These are phyloP conservation scores for Metallyticus violacea DNA, from an alignment of 2,888 invertebrate species.

Conservation along the genomic window DNA sequence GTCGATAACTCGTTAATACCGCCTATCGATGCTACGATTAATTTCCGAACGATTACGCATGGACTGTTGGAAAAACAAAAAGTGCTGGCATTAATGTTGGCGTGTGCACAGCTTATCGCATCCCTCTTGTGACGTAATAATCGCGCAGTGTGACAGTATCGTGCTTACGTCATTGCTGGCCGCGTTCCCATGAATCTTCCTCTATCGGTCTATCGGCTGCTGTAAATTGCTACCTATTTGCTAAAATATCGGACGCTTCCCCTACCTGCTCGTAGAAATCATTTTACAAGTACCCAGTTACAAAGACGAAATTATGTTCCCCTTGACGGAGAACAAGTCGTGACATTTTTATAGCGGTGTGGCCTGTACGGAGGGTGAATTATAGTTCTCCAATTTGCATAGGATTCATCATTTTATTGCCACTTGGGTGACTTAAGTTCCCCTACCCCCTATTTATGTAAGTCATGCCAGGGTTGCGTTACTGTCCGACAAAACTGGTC, in stretches of 20 bases:
- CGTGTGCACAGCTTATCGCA: background rate
- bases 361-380: background rate
- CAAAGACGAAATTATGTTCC: background rate
- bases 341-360: constrained; percentile 9
- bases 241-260: background rate
- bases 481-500: background rate
- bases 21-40: background rate
- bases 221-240: background rate
- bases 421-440: background rate
- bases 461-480: background rate
- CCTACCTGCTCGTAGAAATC: background rate
- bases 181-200: background rate
- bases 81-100: background rate
- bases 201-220: background rate
- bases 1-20: background rate
- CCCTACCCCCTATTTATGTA: background rate
- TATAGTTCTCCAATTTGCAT: background rate
- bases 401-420: background rate
- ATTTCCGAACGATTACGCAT: background rate
- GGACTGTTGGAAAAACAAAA: background rate
- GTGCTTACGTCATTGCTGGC: background rate
- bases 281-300: background rate
- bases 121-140: background rate
- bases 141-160: background rate
- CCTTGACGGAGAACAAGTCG: background rate